phyloP scores from a whole-genome alignment of 2,888 invertebrate species.

The Charanyca ferruginea region DNA sequence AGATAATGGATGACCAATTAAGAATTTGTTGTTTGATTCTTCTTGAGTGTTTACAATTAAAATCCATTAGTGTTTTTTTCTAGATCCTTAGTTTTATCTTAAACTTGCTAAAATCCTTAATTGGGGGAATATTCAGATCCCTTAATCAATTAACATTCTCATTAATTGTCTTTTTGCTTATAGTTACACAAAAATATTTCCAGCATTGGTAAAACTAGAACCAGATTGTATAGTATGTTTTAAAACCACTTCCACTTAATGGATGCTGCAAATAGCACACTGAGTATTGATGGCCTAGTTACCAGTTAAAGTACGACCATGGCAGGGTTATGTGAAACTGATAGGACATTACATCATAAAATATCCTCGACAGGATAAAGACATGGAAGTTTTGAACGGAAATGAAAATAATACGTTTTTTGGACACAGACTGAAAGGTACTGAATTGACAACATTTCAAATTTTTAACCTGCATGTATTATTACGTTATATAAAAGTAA shows the following conservation, averaged over 20 bases:
- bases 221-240: not conserved
- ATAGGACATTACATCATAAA: not conserved
- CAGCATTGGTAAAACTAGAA: not conserved
- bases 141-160: not conserved
- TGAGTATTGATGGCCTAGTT: conserved; percentile 32
- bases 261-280: conserved; percentile 11
- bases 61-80: conserved; percentile 13
- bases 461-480: no score
- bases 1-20: conserved; percentile 6
- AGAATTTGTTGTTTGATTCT: conserved; percentile 4
- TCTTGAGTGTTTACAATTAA: not conserved
- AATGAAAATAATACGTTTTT: not conserved
- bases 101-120: not conserved
- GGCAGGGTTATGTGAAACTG: not conserved
- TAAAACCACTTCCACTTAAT: not conserved
- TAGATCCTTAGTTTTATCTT: not conserved
- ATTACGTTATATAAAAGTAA: no score
- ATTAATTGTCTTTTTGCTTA: no score
- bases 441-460: conserved; percentile 22
- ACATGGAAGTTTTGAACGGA: not conserved
- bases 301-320: conserved; percentile 4
- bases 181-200: no score
- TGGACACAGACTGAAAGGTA: not conserved
- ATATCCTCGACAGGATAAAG: not conserved
- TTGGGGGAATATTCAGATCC: not conserved